Conservation (phyloP, 2,888 invertebrate species). For the Sepioteuthis lessoniana region DNA sequence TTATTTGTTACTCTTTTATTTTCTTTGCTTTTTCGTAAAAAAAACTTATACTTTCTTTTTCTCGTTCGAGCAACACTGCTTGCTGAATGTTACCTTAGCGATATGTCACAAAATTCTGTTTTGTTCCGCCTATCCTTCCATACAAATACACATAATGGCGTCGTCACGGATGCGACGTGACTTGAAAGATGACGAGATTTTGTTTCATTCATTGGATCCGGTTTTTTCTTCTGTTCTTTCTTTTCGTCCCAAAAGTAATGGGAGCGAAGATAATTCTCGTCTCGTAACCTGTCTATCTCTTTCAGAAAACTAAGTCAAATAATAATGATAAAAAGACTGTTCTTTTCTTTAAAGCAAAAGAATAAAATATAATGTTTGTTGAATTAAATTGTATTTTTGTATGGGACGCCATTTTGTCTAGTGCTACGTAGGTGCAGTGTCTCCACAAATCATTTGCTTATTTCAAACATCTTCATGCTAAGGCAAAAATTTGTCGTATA, state of each 20-base stretch:
- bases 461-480: not conserved
- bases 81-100: not conserved
- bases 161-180: slow-evolving; percentile 33
- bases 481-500: not conserved
- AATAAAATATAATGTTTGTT: not conserved
- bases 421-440: not conserved
- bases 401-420: not conserved
- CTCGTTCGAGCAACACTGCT: not conserved
- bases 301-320: not conserved
- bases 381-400: not conserved
- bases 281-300: not conserved
- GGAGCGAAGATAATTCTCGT: not conserved
- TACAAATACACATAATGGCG: not conserved
- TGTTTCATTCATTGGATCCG: not conserved
- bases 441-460: not conserved
- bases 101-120: slow-evolving; percentile 8
- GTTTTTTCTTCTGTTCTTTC: not conserved
- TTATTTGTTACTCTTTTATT: not conserved
- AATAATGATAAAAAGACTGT: not conserved
- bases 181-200: slow-evolving; percentile 15
- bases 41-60: not conserved
- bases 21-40: not conserved
- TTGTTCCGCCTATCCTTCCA: not conserved
- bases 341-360: not conserved
- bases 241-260: not conserved